Evolutionary conservation across 2,797 vertebrate species (phyloP).

Genomic region (Argyrosomus regius): DNA sequence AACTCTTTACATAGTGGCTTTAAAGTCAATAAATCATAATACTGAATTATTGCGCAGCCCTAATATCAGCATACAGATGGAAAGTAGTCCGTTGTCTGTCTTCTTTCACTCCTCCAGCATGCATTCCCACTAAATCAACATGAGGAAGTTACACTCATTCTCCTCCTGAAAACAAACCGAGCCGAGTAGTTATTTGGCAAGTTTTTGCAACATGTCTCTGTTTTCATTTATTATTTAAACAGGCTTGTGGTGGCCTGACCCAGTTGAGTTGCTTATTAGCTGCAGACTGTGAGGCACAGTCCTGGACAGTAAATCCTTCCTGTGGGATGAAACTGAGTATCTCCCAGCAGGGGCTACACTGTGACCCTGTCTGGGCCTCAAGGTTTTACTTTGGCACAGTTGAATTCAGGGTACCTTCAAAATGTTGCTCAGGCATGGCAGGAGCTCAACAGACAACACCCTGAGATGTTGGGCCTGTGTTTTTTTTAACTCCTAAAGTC

Average conservation of each 20-base stretch:
- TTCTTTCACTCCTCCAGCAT: constrained; percentile 29
- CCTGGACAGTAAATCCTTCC: constrained; percentile 78
- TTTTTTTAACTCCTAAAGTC: constrained; percentile 12
- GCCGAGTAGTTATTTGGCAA: constrained; percentile 59
- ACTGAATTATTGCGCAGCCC: constrained; percentile 25
- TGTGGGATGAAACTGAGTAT: constrained; percentile 78
- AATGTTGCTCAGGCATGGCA: constrained; percentile 63
- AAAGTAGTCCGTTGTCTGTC: constrained; percentile 49
- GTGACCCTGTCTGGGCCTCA: constrained; percentile 76
- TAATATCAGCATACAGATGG: constrained; percentile 46
- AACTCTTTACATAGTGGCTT: constrained; percentile 3
- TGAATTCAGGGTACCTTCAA: constrained; percentile 62
- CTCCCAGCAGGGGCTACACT: constrained; percentile 76
- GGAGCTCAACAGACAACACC: constrained; percentile 39
- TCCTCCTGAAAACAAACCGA: constrained; percentile 64
- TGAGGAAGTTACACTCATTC: constrained; percentile 52
- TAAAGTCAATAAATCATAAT: constrained; percentile 37
- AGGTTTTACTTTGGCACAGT: constrained; percentile 73
- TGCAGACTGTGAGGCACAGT: constrained; percentile 66
- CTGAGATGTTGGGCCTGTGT: constrained; percentile 40
- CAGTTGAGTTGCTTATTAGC: constrained; percentile 73
- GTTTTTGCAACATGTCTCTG: constrained; percentile 61
- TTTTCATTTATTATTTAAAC: constrained; percentile 76
- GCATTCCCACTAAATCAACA: constrained; percentile 67
- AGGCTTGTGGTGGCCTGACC: constrained; percentile 71